Base-by-base conservation (phyloP, 2,113 vertebrate genomes). In the Urocolius indicus region DNA sequence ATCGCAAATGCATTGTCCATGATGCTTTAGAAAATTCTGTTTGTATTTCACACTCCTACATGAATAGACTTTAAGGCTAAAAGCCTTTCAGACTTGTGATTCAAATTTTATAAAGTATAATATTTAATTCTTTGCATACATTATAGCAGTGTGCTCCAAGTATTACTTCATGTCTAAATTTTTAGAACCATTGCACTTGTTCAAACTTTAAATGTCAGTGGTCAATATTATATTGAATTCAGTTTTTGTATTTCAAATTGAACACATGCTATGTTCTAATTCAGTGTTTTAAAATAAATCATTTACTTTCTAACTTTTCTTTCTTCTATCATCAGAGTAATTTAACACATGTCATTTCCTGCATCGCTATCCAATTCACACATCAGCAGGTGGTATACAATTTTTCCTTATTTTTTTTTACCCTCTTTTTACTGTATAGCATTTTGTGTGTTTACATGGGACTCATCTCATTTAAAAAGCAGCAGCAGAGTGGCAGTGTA, bases 341-440 rank as follows among this genome's bases (percentile, higher is more conserved):
- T 96, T 96, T 93, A 96, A 95, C 95, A 97, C 94, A 88, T 94
- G 76, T 92, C 5, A 0, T 92, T 96, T 93, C 93, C 93, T 92
- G 92, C 90, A 79, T 66, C 68, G 90, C 84, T 92, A 96, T 95
- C 95, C 94, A 97, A 97, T 97, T 96, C 96, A 96, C 96, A 95
- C 95, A 93, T 90, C 93, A 92, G 96, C 94, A 96, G 94, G 96
- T 94, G 90, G 92, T 90, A 94, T 54, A 87, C 49, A 90, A 34
- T 95, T 96, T 93, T 93, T 95, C 54, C 45, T 79, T 54, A 38
- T 30, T 30, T 86, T 87, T 87, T 43, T 45, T 10, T 2, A 9
- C 52, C 79, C 65, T 18, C n/a, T 88, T 93, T 86, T 75, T 66
- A 68, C 54, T 84, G 49, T 89, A 48, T 41, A 88, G 57, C 65